Conservation (phyloP, 2,797 vertebrate genomes). For the Bucorvus abyssinicus region DNA sequence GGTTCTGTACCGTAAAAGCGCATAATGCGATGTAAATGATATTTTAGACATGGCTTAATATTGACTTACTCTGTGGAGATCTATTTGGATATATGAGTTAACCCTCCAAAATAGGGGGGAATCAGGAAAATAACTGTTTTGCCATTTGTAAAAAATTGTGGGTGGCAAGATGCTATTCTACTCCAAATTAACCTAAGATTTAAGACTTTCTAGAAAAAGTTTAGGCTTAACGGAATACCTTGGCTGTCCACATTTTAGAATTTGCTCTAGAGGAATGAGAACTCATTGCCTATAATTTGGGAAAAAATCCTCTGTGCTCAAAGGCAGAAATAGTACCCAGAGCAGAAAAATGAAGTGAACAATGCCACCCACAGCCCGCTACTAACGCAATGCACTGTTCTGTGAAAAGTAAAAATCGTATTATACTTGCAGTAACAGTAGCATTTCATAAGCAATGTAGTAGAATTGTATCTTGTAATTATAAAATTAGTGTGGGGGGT, state of each 20-base stretch:
- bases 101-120: not conserved
- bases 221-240: not conserved
- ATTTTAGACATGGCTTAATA: not conserved
- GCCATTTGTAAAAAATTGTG: not conserved
- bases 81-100: not conserved
- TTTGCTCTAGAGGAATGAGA: not conserved
- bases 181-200: not conserved
- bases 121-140: not conserved
- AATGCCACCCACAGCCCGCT: not conserved
- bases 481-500: not conserved
- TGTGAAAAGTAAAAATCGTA: not conserved
- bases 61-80: not conserved
- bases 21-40: not conserved
- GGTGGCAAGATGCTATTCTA: not conserved
- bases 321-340: not conserved
- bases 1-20: not conserved
- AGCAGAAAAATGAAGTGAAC: not conserved
- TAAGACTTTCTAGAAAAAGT: not conserved
- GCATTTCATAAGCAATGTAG: not conserved
- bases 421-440: not conserved
- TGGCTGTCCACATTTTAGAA: not conserved
- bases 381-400: not conserved
- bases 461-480: not conserved
- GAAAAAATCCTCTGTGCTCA: not conserved
- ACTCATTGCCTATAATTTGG: not conserved